Evolutionary conservation across 2,113 vertebrate genomes (phyloP).

Genomic region (Orientallactaga bullata): DNA sequence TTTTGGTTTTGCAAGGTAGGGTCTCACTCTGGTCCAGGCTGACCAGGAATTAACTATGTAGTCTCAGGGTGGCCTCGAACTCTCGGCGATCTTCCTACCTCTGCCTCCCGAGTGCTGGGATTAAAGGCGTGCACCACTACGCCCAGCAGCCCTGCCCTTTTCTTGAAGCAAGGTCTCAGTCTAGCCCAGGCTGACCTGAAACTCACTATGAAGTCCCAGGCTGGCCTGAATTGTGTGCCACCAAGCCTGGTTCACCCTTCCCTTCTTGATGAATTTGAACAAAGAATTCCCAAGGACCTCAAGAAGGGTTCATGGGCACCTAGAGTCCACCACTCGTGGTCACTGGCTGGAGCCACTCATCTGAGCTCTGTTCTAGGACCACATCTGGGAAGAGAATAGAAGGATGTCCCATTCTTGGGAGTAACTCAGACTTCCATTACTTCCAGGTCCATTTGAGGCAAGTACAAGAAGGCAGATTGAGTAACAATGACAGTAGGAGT

Average conservation of each 20-base stretch:
- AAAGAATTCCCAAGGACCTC: conserved; percentile 58
- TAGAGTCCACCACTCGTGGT: not conserved
- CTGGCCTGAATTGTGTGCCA: too few species aligned
- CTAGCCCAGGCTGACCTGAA: too few species aligned
- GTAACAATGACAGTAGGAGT: conserved; percentile 15
- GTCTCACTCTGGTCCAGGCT: too few species aligned
- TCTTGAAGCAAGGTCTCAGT: too few species aligned
- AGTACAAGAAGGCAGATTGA: not conserved
- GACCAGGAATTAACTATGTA: too few species aligned
- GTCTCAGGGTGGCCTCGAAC: too few species aligned
- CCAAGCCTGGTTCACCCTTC: not conserved
- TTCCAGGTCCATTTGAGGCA: not conserved
- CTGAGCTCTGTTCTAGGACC: conserved; percentile 41
- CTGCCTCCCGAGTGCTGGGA: too few species aligned
- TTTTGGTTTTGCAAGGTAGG: too few species aligned
- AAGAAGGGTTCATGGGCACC: not conserved
- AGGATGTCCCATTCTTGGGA: not conserved
- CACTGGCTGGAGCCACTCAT: not conserved
- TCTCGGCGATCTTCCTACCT: too few species aligned
- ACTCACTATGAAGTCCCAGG: too few species aligned
- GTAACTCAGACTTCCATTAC: conserved; percentile 44
- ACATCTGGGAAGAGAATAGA: conserved; percentile 18
- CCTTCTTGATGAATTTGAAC: conserved; percentile 66
- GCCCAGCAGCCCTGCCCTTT: too few species aligned
- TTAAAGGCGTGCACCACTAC: too few species aligned